A percentile compares a stretch with the other conserved stretches of the same genome.
These are phyloP conservation scores for Urocolius indicus DNA, from an alignment of 2,113 vertebrate genomes.

Conservation along the genomic window DNA sequence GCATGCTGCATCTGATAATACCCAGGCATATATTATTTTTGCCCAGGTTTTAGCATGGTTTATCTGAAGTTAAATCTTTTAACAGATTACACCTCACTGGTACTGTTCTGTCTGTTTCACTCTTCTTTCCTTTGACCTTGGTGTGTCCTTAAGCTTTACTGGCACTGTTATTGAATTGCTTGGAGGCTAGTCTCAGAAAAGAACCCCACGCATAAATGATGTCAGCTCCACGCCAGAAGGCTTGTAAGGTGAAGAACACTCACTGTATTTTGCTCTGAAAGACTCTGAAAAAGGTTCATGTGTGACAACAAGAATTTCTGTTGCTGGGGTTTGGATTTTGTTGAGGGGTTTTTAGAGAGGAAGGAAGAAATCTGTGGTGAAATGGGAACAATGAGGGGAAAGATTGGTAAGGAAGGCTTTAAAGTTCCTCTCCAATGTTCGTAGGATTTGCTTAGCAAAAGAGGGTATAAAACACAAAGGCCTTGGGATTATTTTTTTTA, in stretches of 20 bases:
- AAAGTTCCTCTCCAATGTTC: not conserved
- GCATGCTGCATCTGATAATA: not conserved
- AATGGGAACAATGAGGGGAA: not conserved
- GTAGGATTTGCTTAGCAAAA: not conserved
- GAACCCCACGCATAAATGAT: not conserved
- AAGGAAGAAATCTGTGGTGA: not conserved
- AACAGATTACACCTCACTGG: rapidly evolving
- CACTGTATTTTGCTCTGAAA: not conserved
- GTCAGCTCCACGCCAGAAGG: slow-evolving; percentile 12
- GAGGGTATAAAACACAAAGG: not conserved
- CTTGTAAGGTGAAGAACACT: slow-evolving; percentile 18
- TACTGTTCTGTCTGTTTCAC: not conserved
- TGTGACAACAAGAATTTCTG: not conserved
- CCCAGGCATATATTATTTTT: not conserved
- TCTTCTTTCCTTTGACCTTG: slow-evolving; percentile 27
- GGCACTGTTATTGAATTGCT: not conserved
- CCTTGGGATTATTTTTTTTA: not conserved
- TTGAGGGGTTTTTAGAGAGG: not conserved
- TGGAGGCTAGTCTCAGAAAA: not conserved
- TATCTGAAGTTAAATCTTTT: not conserved
- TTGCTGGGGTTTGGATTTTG: not conserved
- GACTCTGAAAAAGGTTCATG: not conserved
- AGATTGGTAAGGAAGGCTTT: not conserved
- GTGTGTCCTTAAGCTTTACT: slow-evolving; percentile 11
- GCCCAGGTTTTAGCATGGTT: not conserved